phyloP scores from a whole-genome alignment of 2,113 vertebrate genomes.

The Sinocyclocheilus maitianheensis region DNA sequence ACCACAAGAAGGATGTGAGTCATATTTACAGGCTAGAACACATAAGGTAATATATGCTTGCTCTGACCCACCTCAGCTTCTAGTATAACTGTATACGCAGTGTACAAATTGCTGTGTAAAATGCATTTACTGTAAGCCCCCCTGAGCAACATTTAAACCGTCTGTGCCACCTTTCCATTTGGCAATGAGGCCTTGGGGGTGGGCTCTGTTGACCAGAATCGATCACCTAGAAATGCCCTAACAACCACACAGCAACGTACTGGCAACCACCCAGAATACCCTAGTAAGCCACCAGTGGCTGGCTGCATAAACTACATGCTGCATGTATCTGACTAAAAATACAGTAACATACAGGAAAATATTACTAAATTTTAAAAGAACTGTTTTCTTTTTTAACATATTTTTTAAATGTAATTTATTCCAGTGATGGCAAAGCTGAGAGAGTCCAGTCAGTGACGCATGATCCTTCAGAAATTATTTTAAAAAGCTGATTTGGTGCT shows the following conservation, averaged over 20 bases:
- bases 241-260: too few relatives aligned
- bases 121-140: background rate
- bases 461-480: background rate
- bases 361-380: background rate
- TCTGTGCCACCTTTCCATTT: background rate
- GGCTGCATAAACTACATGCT: background rate
- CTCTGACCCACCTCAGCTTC: constrained; percentile 5
- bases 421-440: background rate
- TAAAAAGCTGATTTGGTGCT: background rate
- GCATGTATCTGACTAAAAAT: background rate
- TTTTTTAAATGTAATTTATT: background rate
- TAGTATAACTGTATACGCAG: background rate
- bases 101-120: background rate
- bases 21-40: background rate
- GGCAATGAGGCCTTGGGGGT: background rate
- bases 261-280: background rate
- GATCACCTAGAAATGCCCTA: too few relatives aligned
- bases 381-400: background rate
- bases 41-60: background rate
- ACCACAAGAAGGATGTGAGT: background rate
- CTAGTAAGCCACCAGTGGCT: background rate
- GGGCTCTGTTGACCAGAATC: too few relatives aligned
- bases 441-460: background rate
- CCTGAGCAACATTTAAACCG: background rate
- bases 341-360: background rate